Base-by-base conservation (phyloP, 2,888 invertebrate species). In the Phymatocera aterrima region DNA sequence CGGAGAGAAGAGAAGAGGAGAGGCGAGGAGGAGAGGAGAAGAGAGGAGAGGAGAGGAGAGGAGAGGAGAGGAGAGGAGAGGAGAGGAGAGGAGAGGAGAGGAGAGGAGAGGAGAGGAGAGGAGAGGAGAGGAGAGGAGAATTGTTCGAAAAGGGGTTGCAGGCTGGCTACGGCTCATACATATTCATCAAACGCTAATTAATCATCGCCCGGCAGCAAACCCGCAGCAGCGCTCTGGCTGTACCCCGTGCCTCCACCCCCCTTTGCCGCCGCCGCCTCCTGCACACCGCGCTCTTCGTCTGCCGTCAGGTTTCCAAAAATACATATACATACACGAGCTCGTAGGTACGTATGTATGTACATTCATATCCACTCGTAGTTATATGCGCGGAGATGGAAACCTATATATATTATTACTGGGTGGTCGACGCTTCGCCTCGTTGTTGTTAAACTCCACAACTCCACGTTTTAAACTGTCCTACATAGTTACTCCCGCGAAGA, bases 141-240 rank as follows among this genome's bases (percentile, higher is more conserved):
- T 81, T 60, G 81, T 79, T 81, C 83, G 83, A 79, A 84, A 79
- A 83, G 80, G 84, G 72, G 72, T 78, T 51, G 79, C 78, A 51
- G 74, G 77, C 78, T 79, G 79, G 75, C 84, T 57, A 83, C 64
- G 77, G 78, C 87, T 89, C 89, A 90, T 90, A 88, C 89, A 90
- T 90, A 90, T 90, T 89, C 89, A 90, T 90, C 90, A 89, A 89
- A 89, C 88, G 88, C 89, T 90, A 90, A 90, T 90, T 90, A 90
- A 90, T 90, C 90, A 90, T 90, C 89, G 86, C 86, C 84, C 83
- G n/a, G n/a, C n/a, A 83, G 85, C 82, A 83, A 84, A 84, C 87
- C 87, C 87, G 84, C 84, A 83, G 84, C 84, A 83, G 81, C 81
- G 84, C 70, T 74, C 68, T 51, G 61, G 77, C 61, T n/a, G n/a